Evolutionary conservation across 2,797 vertebrate species (phyloP).

Genomic region (Bradypus variegatus): DNA sequence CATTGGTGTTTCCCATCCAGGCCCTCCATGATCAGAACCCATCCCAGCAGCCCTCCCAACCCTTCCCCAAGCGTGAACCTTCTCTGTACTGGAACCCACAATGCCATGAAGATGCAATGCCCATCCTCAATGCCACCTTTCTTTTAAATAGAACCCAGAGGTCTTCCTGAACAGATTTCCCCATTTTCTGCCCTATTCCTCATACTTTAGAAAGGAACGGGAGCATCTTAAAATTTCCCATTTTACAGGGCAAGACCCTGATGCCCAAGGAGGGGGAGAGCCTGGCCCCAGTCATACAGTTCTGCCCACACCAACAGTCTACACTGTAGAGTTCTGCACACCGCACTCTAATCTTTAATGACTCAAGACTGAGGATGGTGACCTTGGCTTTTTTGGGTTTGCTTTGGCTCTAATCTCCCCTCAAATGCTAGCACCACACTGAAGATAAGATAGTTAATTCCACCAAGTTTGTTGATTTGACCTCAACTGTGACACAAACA

Average conservation of each 20-base stretch:
- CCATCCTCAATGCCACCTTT: neutral
- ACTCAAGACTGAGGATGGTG: neutral
- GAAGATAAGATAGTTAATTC: neutral
- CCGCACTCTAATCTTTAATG: neutral
- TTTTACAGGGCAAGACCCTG: neutral
- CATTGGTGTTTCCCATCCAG: neutral
- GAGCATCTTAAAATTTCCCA: conserved; percentile 12
- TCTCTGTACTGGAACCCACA: neutral
- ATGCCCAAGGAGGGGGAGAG: neutral
- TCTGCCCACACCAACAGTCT: neutral
- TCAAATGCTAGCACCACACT: neutral
- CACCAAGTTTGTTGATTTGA: conserved; percentile 13
- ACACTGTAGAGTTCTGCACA: neutral
- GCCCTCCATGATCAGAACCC: neutral
- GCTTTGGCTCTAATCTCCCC: neutral
- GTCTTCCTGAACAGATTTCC: neutral
- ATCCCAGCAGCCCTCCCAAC: neutral
- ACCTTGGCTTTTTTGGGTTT: neutral
- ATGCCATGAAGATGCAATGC: neutral
- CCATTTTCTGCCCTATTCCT: neutral
- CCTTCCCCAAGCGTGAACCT: neutral
- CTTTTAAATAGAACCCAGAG: neutral
- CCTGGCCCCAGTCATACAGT: neutral
- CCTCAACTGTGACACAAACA: neutral
- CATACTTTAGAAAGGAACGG: neutral